These are phyloP conservation scores for Coracias cyanogaster DNA, from an alignment of 2,797 vertebrate species.

Conservation along the genomic window DNA sequence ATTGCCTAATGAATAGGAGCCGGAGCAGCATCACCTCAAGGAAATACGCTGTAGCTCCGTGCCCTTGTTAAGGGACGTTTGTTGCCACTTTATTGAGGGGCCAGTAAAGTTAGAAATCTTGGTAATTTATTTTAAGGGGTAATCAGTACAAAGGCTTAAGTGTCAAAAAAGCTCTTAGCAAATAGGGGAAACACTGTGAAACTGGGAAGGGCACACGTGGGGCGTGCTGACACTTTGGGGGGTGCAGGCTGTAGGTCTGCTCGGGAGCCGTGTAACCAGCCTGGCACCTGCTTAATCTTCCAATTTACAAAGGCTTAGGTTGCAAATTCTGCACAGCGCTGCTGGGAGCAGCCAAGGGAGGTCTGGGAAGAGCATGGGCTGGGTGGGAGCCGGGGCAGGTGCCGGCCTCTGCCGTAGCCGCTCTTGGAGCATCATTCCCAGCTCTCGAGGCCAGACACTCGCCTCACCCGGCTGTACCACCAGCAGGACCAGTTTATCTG, in stretches of 20 bases:
- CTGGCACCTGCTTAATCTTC: background rate
- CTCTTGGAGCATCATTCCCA: background rate
- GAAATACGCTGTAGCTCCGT: background rate
- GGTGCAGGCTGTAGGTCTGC: background rate
- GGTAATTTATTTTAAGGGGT: background rate
- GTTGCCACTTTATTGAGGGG: background rate
- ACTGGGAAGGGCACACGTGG: background rate
- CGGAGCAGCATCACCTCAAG: background rate
- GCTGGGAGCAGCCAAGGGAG: background rate
- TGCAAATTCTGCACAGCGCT: background rate
- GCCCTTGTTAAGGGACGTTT: background rate
- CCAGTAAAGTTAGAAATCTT: background rate
- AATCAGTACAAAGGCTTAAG: background rate
- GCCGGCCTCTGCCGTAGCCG: background rate
- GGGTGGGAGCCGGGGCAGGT: background rate
- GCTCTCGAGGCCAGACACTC: fast-evolving
- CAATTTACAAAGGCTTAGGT: background rate
- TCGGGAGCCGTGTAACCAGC: background rate
- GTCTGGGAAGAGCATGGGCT: background rate
- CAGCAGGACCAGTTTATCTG: background rate
- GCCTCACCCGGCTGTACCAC: fast-evolving
- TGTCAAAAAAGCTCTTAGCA: background rate
- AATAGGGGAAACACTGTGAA: background rate
- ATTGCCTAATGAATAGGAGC: background rate
- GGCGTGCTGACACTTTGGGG: background rate